Base-by-base conservation (phyloP, 2,888 invertebrate genomes). In the Agriopis leucophaearia region DNA sequence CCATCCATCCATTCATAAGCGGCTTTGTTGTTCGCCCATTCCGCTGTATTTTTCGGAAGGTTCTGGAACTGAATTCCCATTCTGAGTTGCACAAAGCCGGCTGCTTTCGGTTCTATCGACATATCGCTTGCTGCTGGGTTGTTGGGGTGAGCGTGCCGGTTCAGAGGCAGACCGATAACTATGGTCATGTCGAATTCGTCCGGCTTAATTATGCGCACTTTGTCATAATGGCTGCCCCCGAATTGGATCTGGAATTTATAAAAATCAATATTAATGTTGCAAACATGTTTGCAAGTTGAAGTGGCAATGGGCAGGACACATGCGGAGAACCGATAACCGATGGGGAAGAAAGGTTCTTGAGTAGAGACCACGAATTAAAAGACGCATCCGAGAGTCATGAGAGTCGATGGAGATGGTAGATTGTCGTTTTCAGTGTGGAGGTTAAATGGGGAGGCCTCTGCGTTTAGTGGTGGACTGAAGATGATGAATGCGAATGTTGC, bases 131-230 rank as follows among this genome's bases (percentile, higher is more conserved):
- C 84, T 1, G 74, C 69, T 0, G 74, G 74, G 73, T 87, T 81
- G 2, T 36, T 16, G 0, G 60, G 63, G 10, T 87, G 69, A 10
- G 62, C 67, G 1, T 81, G 75, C 10, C 88, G 77, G 67, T 88
- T 85, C 0, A 94, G 73, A 0, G 95, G 95, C 12, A 96, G 76
- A n/a, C 86, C 83, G 15, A 96, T 90, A 0, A 95, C 86, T 5
- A 95, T 85, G 75, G 95, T 95, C 75, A 96, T 87, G 74, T 96
- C 96, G 70, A 94, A 96, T 76, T 96, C 96, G 61, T 95, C 92
- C 0, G 95, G 95, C 68, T 93, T 91, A 13, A 92, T 91, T 0
- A 95, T 94, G 70, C 94, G 94, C 2, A 95, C 84, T 9, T 90
- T 86, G 78, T 96, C 96, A 70, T 90, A 96, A 74, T 90, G 95